phyloP scores from a whole-genome alignment of 2,113 vertebrate genomes.

The Sporophila hypoxantha region DNA sequence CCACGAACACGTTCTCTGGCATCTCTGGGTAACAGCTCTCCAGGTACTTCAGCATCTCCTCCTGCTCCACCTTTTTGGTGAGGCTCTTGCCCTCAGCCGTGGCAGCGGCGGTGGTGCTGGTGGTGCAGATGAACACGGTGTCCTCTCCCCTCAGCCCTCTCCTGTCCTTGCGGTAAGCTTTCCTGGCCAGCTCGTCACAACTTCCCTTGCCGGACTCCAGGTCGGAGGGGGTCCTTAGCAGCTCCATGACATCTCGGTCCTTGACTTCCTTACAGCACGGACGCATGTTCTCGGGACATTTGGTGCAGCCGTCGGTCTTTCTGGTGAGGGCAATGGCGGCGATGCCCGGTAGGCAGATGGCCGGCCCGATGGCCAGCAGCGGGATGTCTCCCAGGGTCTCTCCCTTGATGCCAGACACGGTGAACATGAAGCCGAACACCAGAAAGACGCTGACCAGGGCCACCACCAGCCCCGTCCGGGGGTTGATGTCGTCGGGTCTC shows the following conservation, averaged over 20 bases:
- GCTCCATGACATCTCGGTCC: slow-evolving; percentile 67
- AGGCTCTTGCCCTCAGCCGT: slow-evolving; percentile 58
- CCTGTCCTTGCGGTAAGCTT: slow-evolving; percentile 32
- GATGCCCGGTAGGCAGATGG: slow-evolving; percentile 80
- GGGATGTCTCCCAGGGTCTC: slow-evolving; percentile 80
- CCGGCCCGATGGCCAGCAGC: slow-evolving; percentile 78
- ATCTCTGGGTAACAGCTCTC: slow-evolving; percentile 71
- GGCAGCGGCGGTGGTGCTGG: slow-evolving; percentile 16
- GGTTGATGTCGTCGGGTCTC: slow-evolving; percentile 81
- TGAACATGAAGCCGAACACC: slow-evolving; percentile 86
- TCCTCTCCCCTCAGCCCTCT: slow-evolving; percentile 17
- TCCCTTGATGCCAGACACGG: slow-evolving; percentile 80
- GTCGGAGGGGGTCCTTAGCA: slow-evolving; percentile 73
- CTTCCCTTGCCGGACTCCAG: slow-evolving; percentile 73
- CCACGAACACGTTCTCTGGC: slow-evolving; percentile 33
- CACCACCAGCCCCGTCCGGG: slow-evolving; percentile 80
- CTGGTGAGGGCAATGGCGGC: slow-evolving; percentile 76
- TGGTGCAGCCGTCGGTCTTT: slow-evolving; percentile 79
- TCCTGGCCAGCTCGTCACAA: slow-evolving; percentile 63
- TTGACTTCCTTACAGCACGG: slow-evolving; percentile 58
- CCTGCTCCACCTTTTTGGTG: slow-evolving; percentile 50
- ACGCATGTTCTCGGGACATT: slow-evolving; percentile 69
- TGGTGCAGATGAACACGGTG: slow-evolving; percentile 57
- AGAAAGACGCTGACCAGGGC: slow-evolving; percentile 81
- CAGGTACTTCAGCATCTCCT: slow-evolving; percentile 69